Conservation (phyloP, 2,797 vertebrate species). For the Phrynocephalus guinanensis region DNA sequence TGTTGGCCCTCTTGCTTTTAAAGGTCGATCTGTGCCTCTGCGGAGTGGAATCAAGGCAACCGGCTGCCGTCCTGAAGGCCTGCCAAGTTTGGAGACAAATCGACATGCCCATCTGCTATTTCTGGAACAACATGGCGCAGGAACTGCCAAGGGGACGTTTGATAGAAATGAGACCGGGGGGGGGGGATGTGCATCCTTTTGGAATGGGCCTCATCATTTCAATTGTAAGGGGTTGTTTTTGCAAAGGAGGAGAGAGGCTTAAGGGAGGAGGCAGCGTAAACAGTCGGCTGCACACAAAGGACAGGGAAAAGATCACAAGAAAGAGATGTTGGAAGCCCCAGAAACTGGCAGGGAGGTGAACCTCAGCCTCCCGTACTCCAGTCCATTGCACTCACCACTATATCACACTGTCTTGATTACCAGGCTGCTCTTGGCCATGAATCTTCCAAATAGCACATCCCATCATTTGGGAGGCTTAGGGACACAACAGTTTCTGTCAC, state of each 20-base stretch:
- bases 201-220: slow-evolving; percentile 31
- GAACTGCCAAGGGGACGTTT: slow-evolving; percentile 32
- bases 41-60: slow-evolving; percentile 20
- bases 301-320: not conserved
- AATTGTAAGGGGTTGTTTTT: not conserved
- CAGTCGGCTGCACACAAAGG: not conserved
- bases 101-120: not conserved
- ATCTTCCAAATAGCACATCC: not conserved
- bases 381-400: not conserved
- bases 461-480: not conserved
- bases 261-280: slow-evolving; percentile 33
- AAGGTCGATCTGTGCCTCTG: slow-evolving; percentile 33
- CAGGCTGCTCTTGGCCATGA: too few species aligned
- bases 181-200: slow-evolving; percentile 9
- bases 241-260: slow-evolving; percentile 1
- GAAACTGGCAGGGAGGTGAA: not conserved
- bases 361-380: not conserved
- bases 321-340: too few species aligned
- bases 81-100: not conserved
- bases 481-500: not conserved
- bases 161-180: slow-evolving; percentile 50
- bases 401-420: too few species aligned
- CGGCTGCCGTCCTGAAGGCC: accelerated
- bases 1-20: slow-evolving; percentile 28
- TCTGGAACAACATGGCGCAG: not conserved